A percentile compares a stretch with the other conserved stretches of the same genome.
Evolutionary conservation across 2,113 vertebrate genomes (phyloP).

Genomic region (Picathartes gymnocephalus): DNA sequence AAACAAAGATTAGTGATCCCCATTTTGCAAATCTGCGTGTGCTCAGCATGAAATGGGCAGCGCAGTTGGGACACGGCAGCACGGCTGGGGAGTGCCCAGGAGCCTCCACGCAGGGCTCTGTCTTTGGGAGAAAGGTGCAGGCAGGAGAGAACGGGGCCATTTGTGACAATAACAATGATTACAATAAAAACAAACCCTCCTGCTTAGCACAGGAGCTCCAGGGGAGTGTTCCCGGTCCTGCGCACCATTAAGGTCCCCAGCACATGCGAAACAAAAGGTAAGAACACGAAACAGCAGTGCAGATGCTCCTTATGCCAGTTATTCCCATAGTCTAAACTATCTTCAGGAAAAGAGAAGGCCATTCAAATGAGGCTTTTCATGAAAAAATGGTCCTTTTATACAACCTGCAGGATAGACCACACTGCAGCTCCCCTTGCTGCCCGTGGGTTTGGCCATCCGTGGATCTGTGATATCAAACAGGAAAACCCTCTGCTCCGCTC

Average conservation of each 20-base stretch:
- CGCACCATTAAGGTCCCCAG: too few species aligned
- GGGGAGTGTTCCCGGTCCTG: neutral
- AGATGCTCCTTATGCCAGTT: neutral
- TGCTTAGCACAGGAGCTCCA: neutral
- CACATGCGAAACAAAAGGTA: neutral
- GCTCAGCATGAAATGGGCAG: neutral
- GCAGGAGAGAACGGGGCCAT: neutral
- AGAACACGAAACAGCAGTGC: neutral
- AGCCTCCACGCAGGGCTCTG: fast-evolving
- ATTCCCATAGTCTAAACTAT: neutral
- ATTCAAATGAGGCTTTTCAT: neutral
- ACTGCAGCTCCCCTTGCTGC: neutral
- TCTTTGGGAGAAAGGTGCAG: neutral
- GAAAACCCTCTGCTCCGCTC: neutral
- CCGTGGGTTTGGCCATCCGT: fast-evolving
- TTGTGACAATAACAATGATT: neutral
- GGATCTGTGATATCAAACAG: fast-evolving
- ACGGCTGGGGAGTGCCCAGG: neutral
- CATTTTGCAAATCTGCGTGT: neutral
- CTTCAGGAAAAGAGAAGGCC: neutral
- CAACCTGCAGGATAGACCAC: fast-evolving
- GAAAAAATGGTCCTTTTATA: neutral
- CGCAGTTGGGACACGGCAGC: fast-evolving
- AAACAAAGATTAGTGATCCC: neutral
- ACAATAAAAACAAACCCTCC: neutral